Percentiles rank a stretch among this genome's conserved stretches.
These are phyloP conservation scores for Rhinoderma darwinii DNA, from an alignment of 2,113 vertebrate genomes.

Conservation along the genomic window DNA sequence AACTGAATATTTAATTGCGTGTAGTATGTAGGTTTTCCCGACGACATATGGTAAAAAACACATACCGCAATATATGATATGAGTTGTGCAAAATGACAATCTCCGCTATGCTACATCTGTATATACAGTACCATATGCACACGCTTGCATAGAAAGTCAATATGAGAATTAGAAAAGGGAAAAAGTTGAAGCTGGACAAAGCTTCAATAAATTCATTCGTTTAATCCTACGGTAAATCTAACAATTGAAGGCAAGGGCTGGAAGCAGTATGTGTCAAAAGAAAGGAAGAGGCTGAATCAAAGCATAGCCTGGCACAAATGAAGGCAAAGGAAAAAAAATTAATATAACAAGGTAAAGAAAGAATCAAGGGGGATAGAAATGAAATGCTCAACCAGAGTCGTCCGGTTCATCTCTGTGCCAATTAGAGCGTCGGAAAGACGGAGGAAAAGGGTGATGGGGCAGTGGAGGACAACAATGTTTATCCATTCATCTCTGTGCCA, in stretches of 20 bases:
- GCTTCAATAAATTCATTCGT: conserved; percentile 37
- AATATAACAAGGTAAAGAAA: conserved; percentile 54
- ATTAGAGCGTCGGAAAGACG: conserved; percentile 49
- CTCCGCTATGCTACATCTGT: neutral
- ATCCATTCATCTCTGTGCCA: conserved; percentile 58
- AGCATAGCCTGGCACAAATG: conserved; percentile 53
- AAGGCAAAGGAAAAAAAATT: conserved; percentile 46
- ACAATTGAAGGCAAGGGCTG: conserved; percentile 40
- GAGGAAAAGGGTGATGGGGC: conserved; percentile 24
- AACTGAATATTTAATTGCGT: neutral
- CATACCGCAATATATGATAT: neutral
- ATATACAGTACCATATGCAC: neutral
- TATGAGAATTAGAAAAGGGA: neutral
- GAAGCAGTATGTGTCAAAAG: conserved; percentile 42
- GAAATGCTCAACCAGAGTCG: conserved; percentile 28
- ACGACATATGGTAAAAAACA: neutral
- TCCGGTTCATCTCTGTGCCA: conserved; percentile 56
- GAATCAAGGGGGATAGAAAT: neutral
- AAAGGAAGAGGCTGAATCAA: conserved; percentile 52
- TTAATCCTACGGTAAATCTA: conserved; percentile 53
- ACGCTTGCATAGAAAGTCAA: neutral
- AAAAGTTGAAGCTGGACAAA: conserved; percentile 14
- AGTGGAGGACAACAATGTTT: conserved; percentile 42
- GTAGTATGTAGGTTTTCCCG: neutral
- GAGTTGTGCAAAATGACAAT: neutral